These are phyloP conservation scores for Oryzias celebensis DNA, from an alignment of 2,113 vertebrate species.

Conservation along the genomic window DNA sequence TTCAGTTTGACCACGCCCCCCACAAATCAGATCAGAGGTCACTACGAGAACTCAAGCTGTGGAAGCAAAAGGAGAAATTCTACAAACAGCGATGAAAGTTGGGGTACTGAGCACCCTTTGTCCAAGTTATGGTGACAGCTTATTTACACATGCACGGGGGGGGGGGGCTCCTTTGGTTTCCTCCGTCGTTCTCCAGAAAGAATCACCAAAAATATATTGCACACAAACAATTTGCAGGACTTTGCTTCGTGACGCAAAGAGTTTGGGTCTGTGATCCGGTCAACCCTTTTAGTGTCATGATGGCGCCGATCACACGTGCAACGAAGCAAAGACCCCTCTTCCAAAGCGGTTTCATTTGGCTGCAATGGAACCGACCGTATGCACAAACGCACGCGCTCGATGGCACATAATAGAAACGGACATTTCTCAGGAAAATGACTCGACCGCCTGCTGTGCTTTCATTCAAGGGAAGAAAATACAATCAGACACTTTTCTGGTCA, in stretches of 20 bases:
- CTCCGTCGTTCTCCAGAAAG: conserved; percentile 10
- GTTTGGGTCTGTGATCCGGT: background rate
- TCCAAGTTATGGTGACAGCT: conserved; percentile 42
- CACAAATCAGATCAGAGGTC: conserved; percentile 43
- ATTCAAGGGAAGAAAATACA: conserved; percentile 41
- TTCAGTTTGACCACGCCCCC: no score
- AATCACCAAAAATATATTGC: conserved; percentile 58
- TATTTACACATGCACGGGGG: conserved; percentile 60
- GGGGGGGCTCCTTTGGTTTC: conserved; percentile 32
- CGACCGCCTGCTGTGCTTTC: conserved; percentile 20
- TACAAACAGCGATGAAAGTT: conserved; percentile 55
- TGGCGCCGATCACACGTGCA: conserved; percentile 27
- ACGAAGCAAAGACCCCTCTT: conserved; percentile 1
- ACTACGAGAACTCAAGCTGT: conserved; percentile 51
- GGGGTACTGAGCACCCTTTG: conserved; percentile 32
- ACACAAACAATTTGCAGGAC: conserved; percentile 38
- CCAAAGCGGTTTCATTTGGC: background rate
- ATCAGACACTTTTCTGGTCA: conserved; percentile 55
- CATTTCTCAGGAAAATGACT: conserved; percentile 43
- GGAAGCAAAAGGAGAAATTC: conserved; percentile 44
- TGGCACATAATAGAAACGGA: conserved; percentile 60
- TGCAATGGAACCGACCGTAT: background rate
- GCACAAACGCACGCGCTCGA: conserved; percentile 27
- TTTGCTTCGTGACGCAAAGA: conserved; percentile 10
- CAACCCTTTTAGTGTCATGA: background rate